Evolutionary conservation across 2,113 vertebrate genomes (phyloP), one percentile per base, ranked within the genome.

Genomic region (Erythrocercus mccallii): DNA sequence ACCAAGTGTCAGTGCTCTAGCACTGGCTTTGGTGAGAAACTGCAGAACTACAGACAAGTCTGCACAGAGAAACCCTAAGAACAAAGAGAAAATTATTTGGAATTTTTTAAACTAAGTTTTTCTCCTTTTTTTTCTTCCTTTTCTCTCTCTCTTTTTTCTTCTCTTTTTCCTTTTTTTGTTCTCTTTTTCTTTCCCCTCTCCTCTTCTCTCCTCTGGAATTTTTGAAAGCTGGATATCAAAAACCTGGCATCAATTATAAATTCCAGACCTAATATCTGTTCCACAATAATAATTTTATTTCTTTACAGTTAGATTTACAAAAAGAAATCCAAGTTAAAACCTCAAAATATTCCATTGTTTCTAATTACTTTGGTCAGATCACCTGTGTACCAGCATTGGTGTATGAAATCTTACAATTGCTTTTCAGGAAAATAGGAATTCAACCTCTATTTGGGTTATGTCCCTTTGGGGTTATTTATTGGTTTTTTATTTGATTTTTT

Each of bases 61-160:
- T 56, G 54, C 53, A 58, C 23, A 62, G 18, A 60, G 24, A 54
- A 76, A 50, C 6, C 4, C 28, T 28, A 25, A 57, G 10, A 60
- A 60, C 5, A 76, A 50, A 60, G 33, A 48, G 2, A 83, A 84
- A 42, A 31, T 56, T 25, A 6, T 37, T 44, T 35, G 16, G 6
- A 56, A 21, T 13, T 54, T 82, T 40, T 42, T 2, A 16, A 73
- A 72, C 7, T 20, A 28, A 3, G 1, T 9, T 64, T 66, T 54
- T 22, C 10, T 56, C 17, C 1, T 4, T 12, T 21, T 44, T 10
- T 12, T 6, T 5, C 21, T 21, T 44, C 6, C 23, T 5, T 30
- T 11, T 13, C 1, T 51, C 16, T 8, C 7, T 20, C 3, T 6
- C 5, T 6, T 5, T 16, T 21, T 8, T 31, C 4, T 31, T 53